Percentiles rank a stretch among this genome's conserved stretches.
Conservation (phyloP, 2,888 invertebrate species). For the Patella ulyssiponensis region DNA sequence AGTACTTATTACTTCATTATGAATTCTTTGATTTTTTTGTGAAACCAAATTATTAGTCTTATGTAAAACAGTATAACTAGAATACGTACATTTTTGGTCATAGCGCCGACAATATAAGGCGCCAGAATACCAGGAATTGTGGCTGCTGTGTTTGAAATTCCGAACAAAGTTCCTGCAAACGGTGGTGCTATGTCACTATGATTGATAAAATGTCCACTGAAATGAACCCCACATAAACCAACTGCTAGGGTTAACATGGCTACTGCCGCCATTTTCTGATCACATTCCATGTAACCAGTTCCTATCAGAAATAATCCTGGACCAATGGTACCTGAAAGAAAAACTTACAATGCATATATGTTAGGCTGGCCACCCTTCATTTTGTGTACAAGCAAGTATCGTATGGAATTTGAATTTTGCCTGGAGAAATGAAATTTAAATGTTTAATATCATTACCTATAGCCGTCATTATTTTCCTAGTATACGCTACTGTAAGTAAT, state of each 20-base stretch:
- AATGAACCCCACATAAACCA: constrained; percentile 61
- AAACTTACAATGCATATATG: neutral
- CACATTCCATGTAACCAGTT: constrained; percentile 61
- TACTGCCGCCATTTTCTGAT: constrained; percentile 53
- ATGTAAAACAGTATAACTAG: too few relatives aligned
- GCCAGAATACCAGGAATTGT: constrained; percentile 60
- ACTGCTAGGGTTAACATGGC: constrained; percentile 55
- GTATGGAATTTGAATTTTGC: neutral
- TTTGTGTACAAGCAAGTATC: too few relatives aligned
- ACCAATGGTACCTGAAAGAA: constrained; percentile 49
- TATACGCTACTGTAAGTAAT: constrained; percentile 51
- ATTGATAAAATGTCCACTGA: constrained; percentile 61
- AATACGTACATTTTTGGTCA: constrained; percentile 57
- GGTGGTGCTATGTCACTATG: constrained; percentile 63
- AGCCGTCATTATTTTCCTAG: constrained; percentile 52
- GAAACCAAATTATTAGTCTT: too few relatives aligned
- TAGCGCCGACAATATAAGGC: constrained; percentile 60
- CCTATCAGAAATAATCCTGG: constrained; percentile 55
- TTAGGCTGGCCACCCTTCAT: too few relatives aligned
- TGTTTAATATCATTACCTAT: constrained; percentile 40
- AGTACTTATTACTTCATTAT: too few relatives aligned
- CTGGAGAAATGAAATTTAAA: neutral
- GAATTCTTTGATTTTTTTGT: too few relatives aligned
- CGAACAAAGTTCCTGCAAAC: constrained; percentile 62
- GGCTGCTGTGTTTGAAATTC: constrained; percentile 57